Evolutionary conservation across 2,113 vertebrate species (phyloP).

Genomic region (Tragelaphus imberbis): DNA sequence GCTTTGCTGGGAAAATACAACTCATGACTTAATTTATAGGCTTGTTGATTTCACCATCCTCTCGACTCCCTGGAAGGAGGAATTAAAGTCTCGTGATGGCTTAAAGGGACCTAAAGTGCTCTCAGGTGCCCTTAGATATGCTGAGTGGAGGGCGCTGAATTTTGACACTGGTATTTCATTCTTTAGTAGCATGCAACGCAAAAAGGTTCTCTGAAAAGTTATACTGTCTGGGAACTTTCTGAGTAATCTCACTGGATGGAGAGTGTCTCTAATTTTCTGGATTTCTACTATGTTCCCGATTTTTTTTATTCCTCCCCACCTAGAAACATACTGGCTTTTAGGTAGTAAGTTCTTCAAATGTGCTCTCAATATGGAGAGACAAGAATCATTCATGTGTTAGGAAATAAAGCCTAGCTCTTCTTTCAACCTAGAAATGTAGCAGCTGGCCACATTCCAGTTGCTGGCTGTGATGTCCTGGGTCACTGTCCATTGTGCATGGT

Average conservation of each 20-base stretch:
- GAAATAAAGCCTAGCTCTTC: neutral
- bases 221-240: neutral
- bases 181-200: neutral
- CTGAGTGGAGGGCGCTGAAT: neutral
- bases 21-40: constrained; percentile 38
- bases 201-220: neutral
- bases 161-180: neutral
- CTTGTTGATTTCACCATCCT: neutral
- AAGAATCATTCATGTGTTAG: neutral
- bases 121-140: neutral
- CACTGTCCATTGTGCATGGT: neutral
- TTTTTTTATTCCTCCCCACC: neutral
- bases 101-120: neutral
- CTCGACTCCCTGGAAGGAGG: neutral
- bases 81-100: neutral
- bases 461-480: neutral
- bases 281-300: neutral
- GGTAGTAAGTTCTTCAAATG: neutral
- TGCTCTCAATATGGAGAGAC: neutral
- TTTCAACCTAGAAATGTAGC: neutral
- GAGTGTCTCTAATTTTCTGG: neutral
- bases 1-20: constrained; percentile 56
- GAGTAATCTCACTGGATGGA: neutral
- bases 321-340: neutral
- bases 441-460: neutral